phyloP scores from a whole-genome alignment of 30 jellyfish, hydroid and myxozoan genomes.

The Clytia hemisphaerica region DNA sequence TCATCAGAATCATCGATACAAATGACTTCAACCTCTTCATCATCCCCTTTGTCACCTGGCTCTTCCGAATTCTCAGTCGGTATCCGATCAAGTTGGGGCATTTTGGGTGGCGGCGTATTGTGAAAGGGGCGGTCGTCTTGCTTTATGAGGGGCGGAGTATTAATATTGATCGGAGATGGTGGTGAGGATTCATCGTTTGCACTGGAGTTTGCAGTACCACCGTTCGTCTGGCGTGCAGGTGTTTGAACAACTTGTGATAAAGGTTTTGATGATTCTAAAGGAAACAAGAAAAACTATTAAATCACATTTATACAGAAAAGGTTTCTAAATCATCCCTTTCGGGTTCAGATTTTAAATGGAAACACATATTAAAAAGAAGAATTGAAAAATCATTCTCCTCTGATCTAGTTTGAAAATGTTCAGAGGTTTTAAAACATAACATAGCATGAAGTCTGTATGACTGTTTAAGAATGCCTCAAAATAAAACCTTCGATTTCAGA shows the following conservation, averaged over 20 bases:
- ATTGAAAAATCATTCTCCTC: background rate
- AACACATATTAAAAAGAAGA: background rate
- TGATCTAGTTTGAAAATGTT: background rate
- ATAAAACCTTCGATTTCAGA: conserved; percentile 42
- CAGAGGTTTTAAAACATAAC: too few relatives aligned
- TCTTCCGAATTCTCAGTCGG: conserved; percentile 15
- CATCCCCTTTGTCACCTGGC: conserved; percentile 14
- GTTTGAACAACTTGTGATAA: conserved; percentile 20
- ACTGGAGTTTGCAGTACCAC: too few relatives aligned
- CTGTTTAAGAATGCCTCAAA: background rate
- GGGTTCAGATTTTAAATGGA: background rate
- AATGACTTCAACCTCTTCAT: conserved; percentile 44
- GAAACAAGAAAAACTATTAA: background rate
- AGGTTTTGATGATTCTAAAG: conserved; percentile 30
- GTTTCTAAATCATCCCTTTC: too few relatives aligned
- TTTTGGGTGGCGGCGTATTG: background rate
- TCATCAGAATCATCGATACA: conserved; percentile 65
- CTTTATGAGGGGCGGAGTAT: conserved; percentile 19
- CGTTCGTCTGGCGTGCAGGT: too few relatives aligned
- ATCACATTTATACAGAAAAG: background rate
- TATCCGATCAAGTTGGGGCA: conserved; percentile 15
- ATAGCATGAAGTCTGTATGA: too few relatives aligned
- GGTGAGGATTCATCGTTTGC: conserved; percentile 1
- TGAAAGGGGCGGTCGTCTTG: background rate
- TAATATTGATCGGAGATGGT: conserved; percentile 4